Conservation (phyloP, 2,888 invertebrate genomes). For the Ennomos fuscantarius region DNA sequence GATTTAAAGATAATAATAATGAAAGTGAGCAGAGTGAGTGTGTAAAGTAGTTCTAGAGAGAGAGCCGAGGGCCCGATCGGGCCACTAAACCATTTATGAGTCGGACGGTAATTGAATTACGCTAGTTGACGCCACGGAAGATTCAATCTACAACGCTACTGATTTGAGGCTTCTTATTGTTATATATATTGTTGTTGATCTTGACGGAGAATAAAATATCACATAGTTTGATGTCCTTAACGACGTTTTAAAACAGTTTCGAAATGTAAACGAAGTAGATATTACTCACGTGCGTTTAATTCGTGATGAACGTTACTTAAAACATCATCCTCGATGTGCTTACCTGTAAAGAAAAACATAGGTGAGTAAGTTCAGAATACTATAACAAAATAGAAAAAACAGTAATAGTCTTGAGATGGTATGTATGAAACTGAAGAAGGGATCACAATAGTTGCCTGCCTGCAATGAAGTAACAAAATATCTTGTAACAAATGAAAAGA, state of each 20-base stretch:
- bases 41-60: slow-evolving; percentile 51
- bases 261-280: slow-evolving; percentile 8
- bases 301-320: slow-evolving; percentile 14
- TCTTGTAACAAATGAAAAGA: slow-evolving; percentile 21
- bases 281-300: slow-evolving; percentile 26
- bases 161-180: slow-evolving; percentile 18
- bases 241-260: slow-evolving; percentile 2
- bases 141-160: slow-evolving; percentile 35
- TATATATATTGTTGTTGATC: slow-evolving; percentile 8
- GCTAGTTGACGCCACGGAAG: slow-evolving; percentile 48
- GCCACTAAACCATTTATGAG: slow-evolving; percentile 74
- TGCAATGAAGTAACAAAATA: slow-evolving; percentile 20
- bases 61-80: slow-evolving; percentile 39
- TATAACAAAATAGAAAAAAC: slow-evolving; percentile 1
- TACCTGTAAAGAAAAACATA: slow-evolving; percentile 37
- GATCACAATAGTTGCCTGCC: slow-evolving; percentile 5
- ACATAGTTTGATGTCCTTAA: neutral
- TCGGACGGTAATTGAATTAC: slow-evolving; percentile 70
- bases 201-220: slow-evolving; percentile 1
- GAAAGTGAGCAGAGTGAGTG: slow-evolving; percentile 24
- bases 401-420: slow-evolving; percentile 1
- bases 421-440: slow-evolving; percentile 6
- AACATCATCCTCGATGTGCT: slow-evolving; percentile 24
- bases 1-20: too few relatives aligned
- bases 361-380: slow-evolving; percentile 5